Conservation (phyloP, 2,113 vertebrate species). For the Melospiza melodia region DNA sequence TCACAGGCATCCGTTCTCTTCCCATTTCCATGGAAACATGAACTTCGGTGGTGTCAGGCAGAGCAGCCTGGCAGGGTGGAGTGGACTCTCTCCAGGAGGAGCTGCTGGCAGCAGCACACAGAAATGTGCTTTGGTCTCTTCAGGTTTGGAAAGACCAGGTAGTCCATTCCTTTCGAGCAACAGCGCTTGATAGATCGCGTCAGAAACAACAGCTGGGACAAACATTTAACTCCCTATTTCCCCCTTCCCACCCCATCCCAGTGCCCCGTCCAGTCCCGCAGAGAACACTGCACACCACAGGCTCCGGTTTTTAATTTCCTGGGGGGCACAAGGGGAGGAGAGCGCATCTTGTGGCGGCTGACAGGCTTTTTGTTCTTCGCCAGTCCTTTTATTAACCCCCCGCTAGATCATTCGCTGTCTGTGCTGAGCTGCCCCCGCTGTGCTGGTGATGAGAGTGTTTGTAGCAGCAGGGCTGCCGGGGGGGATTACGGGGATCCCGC, state of each 20-base stretch:
- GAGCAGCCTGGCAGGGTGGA: not conserved
- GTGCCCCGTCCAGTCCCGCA: not conserved
- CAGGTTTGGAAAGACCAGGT: not conserved
- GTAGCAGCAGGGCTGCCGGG: slow-evolving; percentile 67
- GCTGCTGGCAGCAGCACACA: not conserved
- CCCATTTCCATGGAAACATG: slow-evolving; percentile 60
- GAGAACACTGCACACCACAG: not conserved
- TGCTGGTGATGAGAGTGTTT: slow-evolving; percentile 71
- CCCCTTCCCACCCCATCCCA: not conserved
- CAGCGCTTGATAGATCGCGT: not conserved
- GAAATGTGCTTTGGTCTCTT: not conserved
- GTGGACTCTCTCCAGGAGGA: not conserved
- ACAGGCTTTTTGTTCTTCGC: slow-evolving; percentile 56
- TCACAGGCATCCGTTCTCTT: not conserved
- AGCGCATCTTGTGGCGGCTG: slow-evolving; percentile 42
- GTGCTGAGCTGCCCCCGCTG: slow-evolving; percentile 50
- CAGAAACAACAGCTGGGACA: not conserved
- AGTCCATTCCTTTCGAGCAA: not conserved
- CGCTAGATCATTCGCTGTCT: slow-evolving; percentile 46
- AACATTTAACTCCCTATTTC: not conserved
- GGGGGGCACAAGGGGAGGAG: slow-evolving; percentile 23
- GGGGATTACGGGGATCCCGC: slow-evolving; percentile 65
- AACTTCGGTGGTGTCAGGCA: not conserved
- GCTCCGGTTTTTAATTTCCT: slow-evolving; percentile 63
- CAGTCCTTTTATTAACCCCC: slow-evolving; percentile 69